Evolutionary conservation across 2,113 vertebrate species (phyloP).

Genomic region (Pteronura brasiliensis): DNA sequence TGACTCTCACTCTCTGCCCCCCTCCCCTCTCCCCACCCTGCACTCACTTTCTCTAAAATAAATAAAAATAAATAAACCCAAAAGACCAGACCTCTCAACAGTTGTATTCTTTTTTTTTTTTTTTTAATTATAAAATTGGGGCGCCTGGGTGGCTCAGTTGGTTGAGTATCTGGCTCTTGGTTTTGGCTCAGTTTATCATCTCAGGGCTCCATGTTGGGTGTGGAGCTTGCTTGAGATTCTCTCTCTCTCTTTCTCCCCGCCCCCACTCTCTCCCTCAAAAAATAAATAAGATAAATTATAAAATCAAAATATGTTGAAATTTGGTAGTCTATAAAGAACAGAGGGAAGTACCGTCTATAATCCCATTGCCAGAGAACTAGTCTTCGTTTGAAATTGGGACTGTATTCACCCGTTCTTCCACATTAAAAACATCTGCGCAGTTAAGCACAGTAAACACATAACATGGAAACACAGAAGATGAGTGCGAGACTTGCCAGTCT

Average conservation of each 20-base stretch:
- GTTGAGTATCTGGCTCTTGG: not conserved
- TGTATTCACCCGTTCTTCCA: not conserved
- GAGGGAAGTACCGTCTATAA: not conserved
- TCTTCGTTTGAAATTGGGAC: accelerated
- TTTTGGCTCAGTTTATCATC: not conserved
- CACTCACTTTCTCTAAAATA: not conserved
- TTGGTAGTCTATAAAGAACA: not conserved
- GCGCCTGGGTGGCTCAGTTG: not conserved
- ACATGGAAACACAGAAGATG: not conserved
- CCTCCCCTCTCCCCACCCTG: not conserved
- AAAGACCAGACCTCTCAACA: not conserved
- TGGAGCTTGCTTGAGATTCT: not conserved
- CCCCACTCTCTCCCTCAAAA: not conserved
- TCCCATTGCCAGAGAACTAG: accelerated
- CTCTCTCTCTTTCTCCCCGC: not conserved
- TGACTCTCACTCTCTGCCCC: not conserved
- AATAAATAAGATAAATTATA: not conserved
- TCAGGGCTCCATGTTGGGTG: not conserved
- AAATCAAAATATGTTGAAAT: not conserved
- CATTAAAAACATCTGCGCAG: not conserved
- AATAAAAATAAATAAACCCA: not conserved
- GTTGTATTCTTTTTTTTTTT: not conserved
- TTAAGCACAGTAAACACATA: not conserved
- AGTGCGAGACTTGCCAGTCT: not conserved
- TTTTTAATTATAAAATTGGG: not conserved